Evolutionary conservation across 2,888 invertebrate genomes (phyloP).

Genomic region (Zaprionus bogoriensis): DNA sequence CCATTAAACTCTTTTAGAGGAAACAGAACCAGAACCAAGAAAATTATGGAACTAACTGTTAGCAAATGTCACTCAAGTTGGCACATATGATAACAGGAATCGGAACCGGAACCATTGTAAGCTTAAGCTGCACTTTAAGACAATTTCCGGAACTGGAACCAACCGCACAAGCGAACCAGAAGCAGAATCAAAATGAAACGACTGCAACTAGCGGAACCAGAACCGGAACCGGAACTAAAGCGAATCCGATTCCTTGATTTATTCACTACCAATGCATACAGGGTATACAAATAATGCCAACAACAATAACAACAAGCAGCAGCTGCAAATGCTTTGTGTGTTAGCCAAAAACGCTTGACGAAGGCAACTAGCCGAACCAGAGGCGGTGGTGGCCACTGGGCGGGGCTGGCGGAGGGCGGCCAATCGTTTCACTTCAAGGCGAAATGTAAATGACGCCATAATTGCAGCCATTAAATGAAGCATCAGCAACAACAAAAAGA

Average conservation of each 20-base stretch:
- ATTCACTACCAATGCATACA: background rate
- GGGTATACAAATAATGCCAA: constrained; percentile 4
- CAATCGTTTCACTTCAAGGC: constrained; percentile 55
- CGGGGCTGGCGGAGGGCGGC: constrained; percentile 3
- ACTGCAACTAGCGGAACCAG: background rate
- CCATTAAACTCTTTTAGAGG: background rate
- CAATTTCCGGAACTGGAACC: background rate
- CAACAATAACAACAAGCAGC: constrained; percentile 3
- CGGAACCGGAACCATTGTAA: background rate
- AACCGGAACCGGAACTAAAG: background rate
- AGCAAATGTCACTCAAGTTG: background rate
- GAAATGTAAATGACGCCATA: constrained; percentile 78
- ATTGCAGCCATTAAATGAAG: constrained; percentile 74
- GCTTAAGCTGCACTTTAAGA: too few relatives aligned
- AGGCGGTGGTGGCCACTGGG: background rate
- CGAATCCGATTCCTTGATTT: background rate
- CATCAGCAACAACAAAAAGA: constrained; percentile 25
- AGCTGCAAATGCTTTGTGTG: constrained; percentile 28
- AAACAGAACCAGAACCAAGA: background rate
- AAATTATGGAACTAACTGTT: too few relatives aligned
- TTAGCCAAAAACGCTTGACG: constrained; percentile 25
- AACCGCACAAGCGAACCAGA: background rate
- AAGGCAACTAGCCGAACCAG: background rate
- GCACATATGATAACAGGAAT: background rate
- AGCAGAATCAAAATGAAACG: background rate